phyloP scores from a whole-genome alignment of 2,888 invertebrate species.

The Hipparchia sbordonii region DNA sequence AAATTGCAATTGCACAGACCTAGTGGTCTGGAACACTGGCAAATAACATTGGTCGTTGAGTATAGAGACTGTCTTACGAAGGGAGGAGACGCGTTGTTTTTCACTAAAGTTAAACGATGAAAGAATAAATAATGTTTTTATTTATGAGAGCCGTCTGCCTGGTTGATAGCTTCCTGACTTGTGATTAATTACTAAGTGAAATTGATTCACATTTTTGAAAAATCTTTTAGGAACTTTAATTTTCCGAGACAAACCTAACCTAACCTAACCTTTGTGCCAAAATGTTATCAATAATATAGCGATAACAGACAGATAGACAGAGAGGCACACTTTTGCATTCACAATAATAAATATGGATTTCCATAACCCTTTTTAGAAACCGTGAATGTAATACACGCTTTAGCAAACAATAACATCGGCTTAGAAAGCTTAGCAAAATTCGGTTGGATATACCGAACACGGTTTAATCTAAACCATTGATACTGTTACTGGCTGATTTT shows the following conservation, averaged over 20 bases:
- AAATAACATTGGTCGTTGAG: too few relatives aligned
- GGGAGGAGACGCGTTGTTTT: background rate
- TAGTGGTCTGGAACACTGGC: background rate
- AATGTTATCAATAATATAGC: too few relatives aligned
- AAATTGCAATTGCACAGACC: background rate
- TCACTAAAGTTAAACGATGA: background rate
- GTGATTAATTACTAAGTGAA: constrained; percentile 11
- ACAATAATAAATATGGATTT: too few relatives aligned
- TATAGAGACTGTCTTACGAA: background rate
- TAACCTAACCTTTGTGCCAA: too few relatives aligned
- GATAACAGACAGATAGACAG: too few relatives aligned
- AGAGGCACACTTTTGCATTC: too few relatives aligned
- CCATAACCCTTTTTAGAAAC: constrained; percentile 1
- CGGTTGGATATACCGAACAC: constrained; percentile 2
- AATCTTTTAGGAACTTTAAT: too few relatives aligned
- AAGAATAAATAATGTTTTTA: background rate
- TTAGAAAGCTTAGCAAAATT: constrained; percentile 16
- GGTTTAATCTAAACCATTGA: background rate
- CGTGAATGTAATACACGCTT: constrained; percentile 15
- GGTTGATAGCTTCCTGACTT: constrained; percentile 13
- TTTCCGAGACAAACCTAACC: too few relatives aligned
- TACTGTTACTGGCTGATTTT: background rate
- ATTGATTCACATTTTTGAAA: background rate
- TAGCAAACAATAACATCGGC: constrained; percentile 21
- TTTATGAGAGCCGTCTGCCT: constrained; percentile 10